Evolutionary conservation across 2,113 vertebrate species (phyloP), one percentile per base, ranked within the genome.

Genomic region (Engraulis encrasicolus): DNA sequence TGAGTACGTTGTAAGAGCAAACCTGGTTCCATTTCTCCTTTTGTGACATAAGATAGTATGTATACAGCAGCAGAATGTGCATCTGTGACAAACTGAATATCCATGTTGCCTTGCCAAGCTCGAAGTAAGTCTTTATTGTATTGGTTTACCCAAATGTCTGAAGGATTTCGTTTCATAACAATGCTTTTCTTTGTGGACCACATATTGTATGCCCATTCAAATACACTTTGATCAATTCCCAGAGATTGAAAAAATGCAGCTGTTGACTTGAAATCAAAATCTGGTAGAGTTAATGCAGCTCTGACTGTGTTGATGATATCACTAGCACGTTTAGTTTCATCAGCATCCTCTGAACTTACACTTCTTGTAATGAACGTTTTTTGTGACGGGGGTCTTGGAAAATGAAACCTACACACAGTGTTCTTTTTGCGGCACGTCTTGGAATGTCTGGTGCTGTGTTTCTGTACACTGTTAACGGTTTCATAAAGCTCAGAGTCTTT

Each of bases 11-110:
- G 14, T 20, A 88, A 66, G 1, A 88, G 19, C 4, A 82, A 27
- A 27, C 85, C 83, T 85, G 86, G 86, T 61, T 86, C 85, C 49
- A 23, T 20, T 37, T 88, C 87, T 38, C 85, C 52, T 54, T 88
- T 88, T 74, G 87, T 27, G 1, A 88, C 80, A 38, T 85, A 88
- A 17, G 18, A 34, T 0, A 87, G 4, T 19, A 85, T 85, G 34
- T 85, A 87, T 2, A 87, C 84, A 0, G 84, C 82, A 61, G 7
- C 17, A 38, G 84, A 27, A 71, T 49, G 84, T 18, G 85, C 82
- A 81, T 87, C 83, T 27, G 34, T 40, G 9, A 84, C 38, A 36
- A 77, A 85, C 58, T 85, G 80, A 27, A 85, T 85, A 27, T 85
- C 61, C 80, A 81, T 78, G 15, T 85, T 85, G 27, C 37, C 84